A percentile compares a stretch with the other conserved stretches of the same genome.
Conservation (phyloP, 2,113 vertebrate genomes). For the Notothenia coriiceps region DNA sequence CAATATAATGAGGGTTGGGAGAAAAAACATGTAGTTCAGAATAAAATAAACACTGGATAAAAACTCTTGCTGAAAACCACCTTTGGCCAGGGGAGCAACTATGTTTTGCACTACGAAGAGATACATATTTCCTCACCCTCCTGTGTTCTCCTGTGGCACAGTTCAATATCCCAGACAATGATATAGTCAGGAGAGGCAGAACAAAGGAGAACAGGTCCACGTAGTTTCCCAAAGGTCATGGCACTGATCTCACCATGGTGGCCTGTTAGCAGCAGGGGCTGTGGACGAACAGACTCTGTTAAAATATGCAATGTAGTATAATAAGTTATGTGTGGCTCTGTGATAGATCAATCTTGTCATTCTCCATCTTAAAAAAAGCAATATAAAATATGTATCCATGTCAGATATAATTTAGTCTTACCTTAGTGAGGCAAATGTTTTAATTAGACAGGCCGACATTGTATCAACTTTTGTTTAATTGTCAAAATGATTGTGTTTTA, state of each 20-base stretch:
- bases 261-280: constrained; percentile 84
- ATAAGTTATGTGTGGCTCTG: background rate
- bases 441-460: background rate
- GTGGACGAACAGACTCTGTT: constrained; percentile 13
- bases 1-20: background rate
- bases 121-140: constrained; percentile 78
- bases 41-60: background rate
- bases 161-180: constrained; percentile 87
- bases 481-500: background rate
- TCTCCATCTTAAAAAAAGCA: background rate
- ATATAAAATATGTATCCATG: background rate
- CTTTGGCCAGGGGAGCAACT: background rate
- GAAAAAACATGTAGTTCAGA: background rate
- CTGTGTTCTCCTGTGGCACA: constrained; percentile 76
- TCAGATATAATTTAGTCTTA: too few relatives aligned
- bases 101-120: background rate
- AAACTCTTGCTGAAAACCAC: background rate
- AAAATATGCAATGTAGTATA: background rate
- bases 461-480: background rate
- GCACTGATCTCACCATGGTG: constrained; percentile 87
- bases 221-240: constrained; percentile 84
- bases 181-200: constrained; percentile 89
- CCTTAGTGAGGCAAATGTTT: background rate
- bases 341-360: background rate
- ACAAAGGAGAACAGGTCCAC: constrained; percentile 81